Conservation (phyloP, 2,113 vertebrate species). For the Phasianus colchicus region DNA sequence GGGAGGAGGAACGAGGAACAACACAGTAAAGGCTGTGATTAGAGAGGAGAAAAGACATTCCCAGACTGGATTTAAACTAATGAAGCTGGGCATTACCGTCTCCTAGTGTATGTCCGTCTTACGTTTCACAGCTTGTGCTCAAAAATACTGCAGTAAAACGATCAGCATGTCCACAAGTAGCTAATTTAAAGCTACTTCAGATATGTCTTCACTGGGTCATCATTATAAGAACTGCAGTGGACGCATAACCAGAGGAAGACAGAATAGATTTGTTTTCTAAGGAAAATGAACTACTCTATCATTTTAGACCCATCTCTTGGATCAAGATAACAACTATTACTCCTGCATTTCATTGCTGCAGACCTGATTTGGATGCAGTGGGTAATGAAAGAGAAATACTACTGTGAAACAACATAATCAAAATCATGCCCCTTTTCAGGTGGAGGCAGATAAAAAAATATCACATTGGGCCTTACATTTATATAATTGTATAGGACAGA, state of each 20-base stretch:
- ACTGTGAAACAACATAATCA: constrained; percentile 28
- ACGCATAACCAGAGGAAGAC: constrained; percentile 5
- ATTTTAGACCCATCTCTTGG: constrained; percentile 37
- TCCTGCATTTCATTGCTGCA: neutral
- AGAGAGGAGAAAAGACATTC: neutral
- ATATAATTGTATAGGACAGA: neutral
- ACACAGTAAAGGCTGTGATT: neutral
- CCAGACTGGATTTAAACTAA: constrained; percentile 25
- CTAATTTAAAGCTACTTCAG: constrained; percentile 28
- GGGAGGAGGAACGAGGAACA: neutral
- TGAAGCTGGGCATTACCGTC: neutral
- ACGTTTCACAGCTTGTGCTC: neutral
- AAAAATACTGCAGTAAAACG: neutral
- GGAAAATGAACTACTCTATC: constrained; percentile 43
- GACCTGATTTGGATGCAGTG: constrained; percentile 52
- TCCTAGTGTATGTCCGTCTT: neutral
- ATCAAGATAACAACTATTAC: constrained; percentile 53
- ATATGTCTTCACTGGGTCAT: neutral
- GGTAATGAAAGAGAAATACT: constrained; percentile 53
- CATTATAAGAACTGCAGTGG: neutral
- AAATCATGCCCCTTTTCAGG: constrained; percentile 38
- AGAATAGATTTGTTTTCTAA: constrained; percentile 48
- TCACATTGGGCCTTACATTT: neutral
- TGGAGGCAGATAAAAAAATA: constrained; percentile 32
- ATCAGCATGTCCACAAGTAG: neutral